These are phyloP conservation scores for Philaenus spumarius DNA, from an alignment of 1,140 invertebrate species.

Conservation along the genomic window DNA sequence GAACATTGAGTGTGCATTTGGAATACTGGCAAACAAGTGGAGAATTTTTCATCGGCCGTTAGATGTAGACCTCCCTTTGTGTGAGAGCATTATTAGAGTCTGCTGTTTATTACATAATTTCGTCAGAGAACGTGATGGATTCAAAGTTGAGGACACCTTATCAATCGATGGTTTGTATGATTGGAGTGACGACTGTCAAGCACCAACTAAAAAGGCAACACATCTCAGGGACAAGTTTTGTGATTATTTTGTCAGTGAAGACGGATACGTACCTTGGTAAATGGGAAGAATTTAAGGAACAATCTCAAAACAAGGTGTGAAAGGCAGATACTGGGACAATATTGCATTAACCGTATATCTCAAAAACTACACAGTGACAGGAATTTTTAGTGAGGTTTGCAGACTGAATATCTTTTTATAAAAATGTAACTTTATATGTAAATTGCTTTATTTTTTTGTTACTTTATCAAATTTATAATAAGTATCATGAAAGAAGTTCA, in stretches of 20 bases:
- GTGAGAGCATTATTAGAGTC: slow-evolving; percentile 29
- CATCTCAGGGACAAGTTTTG: slow-evolving; percentile 9
- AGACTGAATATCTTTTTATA: too few relatives aligned
- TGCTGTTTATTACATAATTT: slow-evolving; percentile 32
- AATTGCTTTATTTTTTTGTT: too few relatives aligned
- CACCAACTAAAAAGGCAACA: slow-evolving; percentile 5
- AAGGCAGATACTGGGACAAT: not conserved
- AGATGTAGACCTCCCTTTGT: slow-evolving; percentile 26
- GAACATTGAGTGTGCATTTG: slow-evolving; percentile 32
- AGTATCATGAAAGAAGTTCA: too few relatives aligned
- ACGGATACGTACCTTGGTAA: slow-evolving; percentile 18
- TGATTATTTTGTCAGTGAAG: slow-evolving; percentile 18
- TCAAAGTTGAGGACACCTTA: too few relatives aligned
- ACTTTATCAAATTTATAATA: too few relatives aligned
- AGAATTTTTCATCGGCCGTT: slow-evolving; percentile 32
- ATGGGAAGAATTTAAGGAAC: slow-evolving; percentile 13
- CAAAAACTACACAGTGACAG: too few relatives aligned
- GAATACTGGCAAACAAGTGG: slow-evolving; percentile 33
- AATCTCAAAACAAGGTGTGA: slow-evolving; percentile 1
- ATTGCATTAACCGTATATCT: not conserved
- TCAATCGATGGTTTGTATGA: slow-evolving; percentile 3
- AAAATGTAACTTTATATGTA: too few relatives aligned
- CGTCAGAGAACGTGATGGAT: slow-evolving; percentile 19
- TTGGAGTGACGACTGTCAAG: not conserved
- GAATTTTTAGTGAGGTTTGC: too few relatives aligned